A percentile compares a stretch with the other conserved stretches of the same genome.
These are phyloP conservation scores for Burhinus bistriatus DNA, from an alignment of 2,113 vertebrate species.

Conservation along the genomic window DNA sequence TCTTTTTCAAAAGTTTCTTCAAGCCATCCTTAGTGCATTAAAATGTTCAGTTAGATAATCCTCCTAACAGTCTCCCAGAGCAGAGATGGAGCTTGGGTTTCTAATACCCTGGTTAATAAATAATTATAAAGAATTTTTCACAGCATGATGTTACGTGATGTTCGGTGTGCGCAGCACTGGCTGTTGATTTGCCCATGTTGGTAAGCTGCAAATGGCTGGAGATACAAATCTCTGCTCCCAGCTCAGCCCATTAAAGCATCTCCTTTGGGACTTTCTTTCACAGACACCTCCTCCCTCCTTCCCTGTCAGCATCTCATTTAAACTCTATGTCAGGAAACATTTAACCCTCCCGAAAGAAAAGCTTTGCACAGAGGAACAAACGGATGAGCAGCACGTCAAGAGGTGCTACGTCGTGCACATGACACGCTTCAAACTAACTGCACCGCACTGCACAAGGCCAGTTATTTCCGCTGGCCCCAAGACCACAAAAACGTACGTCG, in stretches of 20 bases:
- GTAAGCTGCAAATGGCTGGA: background rate
- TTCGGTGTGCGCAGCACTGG: rapidly evolving
- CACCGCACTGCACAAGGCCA: rapidly evolving
- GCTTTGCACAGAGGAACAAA: background rate
- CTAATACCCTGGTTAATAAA: background rate
- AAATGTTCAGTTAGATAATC: background rate
- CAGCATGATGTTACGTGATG: background rate
- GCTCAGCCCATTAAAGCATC: background rate
- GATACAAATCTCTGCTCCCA: background rate
- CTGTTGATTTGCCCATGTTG: background rate
- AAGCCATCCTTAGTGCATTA: background rate
- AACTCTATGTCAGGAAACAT: background rate
- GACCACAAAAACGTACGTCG: background rate
- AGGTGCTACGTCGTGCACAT: rapidly evolving
- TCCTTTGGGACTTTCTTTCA: background rate
- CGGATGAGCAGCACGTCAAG: background rate
- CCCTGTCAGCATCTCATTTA: background rate
- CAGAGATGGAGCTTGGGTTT: background rate
- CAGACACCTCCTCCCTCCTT: background rate
- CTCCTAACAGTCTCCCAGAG: background rate
- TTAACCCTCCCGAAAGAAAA: background rate
- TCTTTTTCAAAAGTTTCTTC: slow-evolving; percentile 8
- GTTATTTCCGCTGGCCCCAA: rapidly evolving
- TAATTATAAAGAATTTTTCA: background rate
- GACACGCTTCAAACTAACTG: background rate